A percentile compares a stretch with the other conserved stretches of the same genome.
Evolutionary conservation across 2,113 vertebrate species (phyloP).

Genomic region (Myodes glareolus): DNA sequence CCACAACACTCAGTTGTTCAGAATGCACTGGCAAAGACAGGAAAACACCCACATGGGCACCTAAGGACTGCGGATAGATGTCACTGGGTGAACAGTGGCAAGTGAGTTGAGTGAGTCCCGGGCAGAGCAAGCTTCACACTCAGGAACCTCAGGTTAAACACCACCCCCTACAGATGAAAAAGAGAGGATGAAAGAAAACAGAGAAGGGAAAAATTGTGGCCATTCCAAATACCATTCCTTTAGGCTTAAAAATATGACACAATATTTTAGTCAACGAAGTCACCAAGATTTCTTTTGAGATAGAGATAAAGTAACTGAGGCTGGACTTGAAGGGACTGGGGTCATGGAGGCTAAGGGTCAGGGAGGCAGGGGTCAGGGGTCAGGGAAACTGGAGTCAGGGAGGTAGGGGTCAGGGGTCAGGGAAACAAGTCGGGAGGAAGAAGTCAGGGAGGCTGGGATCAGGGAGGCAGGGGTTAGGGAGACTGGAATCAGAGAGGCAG

Average conservation of each 20-base stretch:
- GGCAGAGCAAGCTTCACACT: neutral
- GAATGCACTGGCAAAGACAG: neutral
- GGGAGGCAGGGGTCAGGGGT: neutral
- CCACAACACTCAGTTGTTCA: neutral
- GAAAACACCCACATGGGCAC: neutral
- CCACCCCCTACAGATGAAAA: neutral
- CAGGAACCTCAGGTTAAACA: neutral
- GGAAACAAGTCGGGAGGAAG: no score
- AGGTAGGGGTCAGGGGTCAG: no score
- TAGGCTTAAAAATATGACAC: neutral
- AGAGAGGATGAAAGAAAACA: neutral
- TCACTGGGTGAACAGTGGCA: neutral
- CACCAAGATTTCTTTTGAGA: neutral
- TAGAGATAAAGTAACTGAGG: neutral
- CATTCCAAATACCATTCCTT: neutral
- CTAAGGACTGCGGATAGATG: accelerated
- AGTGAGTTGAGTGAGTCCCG: accelerated
- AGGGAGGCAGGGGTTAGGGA: no score
- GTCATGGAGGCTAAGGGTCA: neutral
- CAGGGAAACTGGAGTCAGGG: no score
- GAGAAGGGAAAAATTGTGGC: neutral
- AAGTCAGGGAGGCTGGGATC: no score
- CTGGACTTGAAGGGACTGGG: neutral
- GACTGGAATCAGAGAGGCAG: accelerated
- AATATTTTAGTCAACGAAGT: neutral